Conservation (phyloP, 1,140 invertebrate species). For the Mylabris phalerata region DNA sequence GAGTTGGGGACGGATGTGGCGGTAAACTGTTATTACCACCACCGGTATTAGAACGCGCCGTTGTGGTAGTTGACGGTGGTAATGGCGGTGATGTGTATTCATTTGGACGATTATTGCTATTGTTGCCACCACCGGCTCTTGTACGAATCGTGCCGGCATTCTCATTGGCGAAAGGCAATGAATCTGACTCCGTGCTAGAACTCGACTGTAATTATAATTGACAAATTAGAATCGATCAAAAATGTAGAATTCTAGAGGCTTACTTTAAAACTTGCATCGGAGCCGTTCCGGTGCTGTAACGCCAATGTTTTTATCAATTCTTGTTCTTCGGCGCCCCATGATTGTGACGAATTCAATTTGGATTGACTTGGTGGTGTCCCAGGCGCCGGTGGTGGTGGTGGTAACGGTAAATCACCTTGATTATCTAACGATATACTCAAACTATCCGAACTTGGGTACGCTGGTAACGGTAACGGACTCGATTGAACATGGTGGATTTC, state of each 20-base stretch:
- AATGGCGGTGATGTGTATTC: slow-evolving; percentile 47
- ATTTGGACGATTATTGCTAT: slow-evolving; percentile 35
- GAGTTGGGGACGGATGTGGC: slow-evolving; percentile 40
- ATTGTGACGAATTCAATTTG: slow-evolving; percentile 48
- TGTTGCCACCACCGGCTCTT: slow-evolving; percentile 42
- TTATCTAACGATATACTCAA: slow-evolving; percentile 51
- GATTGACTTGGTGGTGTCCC: slow-evolving; percentile 46
- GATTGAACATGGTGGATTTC: slow-evolving; percentile 56
- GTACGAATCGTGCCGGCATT: slow-evolving; percentile 97
- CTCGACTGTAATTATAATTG: slow-evolving; percentile 62
- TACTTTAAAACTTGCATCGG: slow-evolving; percentile 82
- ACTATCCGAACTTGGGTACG: slow-evolving; percentile 55
- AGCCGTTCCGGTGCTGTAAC: slow-evolving; percentile 66
- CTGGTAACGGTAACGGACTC: slow-evolving; percentile 50
- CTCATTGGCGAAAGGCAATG: slow-evolving; percentile 96
- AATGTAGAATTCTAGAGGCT: neutral
- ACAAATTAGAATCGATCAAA: neutral
- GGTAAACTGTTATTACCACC: slow-evolving; percentile 39
- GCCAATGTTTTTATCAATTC: slow-evolving; percentile 56
- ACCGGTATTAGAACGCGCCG: slow-evolving; percentile 19
- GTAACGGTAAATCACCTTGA: slow-evolving; percentile 49
- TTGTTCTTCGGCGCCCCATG: slow-evolving; percentile 53
- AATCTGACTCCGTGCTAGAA: slow-evolving; percentile 93
- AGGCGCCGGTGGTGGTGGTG: slow-evolving; percentile 52
- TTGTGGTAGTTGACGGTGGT: slow-evolving; percentile 30